phyloP scores from a whole-genome alignment of 2,113 vertebrate species.

The Strix aluco region DNA sequence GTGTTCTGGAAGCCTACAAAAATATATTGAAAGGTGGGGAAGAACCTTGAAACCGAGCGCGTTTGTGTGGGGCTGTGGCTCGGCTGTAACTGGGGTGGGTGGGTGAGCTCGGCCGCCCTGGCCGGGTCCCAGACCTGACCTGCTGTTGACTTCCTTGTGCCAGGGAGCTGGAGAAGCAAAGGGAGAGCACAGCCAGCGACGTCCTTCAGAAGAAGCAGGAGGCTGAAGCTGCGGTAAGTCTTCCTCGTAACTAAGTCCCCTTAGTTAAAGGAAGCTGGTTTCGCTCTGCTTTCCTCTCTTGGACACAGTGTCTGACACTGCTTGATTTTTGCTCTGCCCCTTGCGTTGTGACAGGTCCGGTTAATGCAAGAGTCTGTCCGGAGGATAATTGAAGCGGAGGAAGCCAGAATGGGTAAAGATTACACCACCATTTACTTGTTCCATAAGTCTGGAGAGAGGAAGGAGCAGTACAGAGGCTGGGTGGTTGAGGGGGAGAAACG shows the following conservation, averaged over 20 bases:
- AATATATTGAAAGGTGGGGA: background rate
- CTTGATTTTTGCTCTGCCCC: background rate
- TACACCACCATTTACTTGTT: background rate
- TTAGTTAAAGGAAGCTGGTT: background rate
- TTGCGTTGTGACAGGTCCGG: conserved; percentile 80
- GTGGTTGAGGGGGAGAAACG: background rate
- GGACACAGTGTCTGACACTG: background rate
- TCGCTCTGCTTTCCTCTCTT: background rate
- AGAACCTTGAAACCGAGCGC: background rate
- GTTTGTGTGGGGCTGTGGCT: background rate
- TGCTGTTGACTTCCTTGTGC: background rate
- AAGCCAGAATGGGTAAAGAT: conserved; percentile 92
- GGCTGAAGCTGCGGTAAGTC: conserved; percentile 93
- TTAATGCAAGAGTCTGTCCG: conserved; percentile 98
- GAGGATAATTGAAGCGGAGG: conserved; percentile 94
- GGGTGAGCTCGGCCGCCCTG: background rate
- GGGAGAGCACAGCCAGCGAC: conserved; percentile 86
- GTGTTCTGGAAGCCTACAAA: background rate
- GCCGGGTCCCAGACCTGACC: background rate
- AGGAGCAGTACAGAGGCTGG: background rate
- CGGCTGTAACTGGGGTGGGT: background rate
- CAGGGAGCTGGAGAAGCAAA: conserved; percentile 94
- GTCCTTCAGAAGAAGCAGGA: conserved; percentile 92
- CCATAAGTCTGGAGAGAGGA: background rate
- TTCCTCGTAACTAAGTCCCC: background rate